Evolutionary conservation across 2,888 invertebrate species (phyloP), one percentile per base, ranked within the genome.

Genomic region (Amiota communis): DNA sequence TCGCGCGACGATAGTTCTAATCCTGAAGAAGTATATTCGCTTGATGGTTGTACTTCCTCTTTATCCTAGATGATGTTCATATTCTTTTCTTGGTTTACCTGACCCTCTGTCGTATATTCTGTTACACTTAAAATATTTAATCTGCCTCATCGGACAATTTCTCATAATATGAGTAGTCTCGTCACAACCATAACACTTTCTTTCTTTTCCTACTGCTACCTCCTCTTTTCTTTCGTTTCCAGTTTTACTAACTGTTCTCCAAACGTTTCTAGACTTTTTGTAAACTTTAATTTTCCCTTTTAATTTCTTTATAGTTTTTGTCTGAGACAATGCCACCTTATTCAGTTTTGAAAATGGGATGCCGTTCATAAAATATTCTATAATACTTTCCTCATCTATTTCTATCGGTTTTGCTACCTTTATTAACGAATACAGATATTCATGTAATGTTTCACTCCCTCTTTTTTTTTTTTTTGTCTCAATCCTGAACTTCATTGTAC

Each of bases 351-450:
- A 47, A 72, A 72, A 36, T 23, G 69, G 36, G n/a, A 69, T 53
- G 20, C 76, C 76, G 53, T 49, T 36, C 8, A 53, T 53, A 8
- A 53, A 53, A 53, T 53, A 53, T 12, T 12, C 53, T 8, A 53
- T 53, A 8, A 53, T 4, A 12, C 71, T 23, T 11, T 71, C 51
- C n/a, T 49, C 49, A 17, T 48, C 13, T 2, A 53, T 53, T 8
- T 53, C 13, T 13, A 56, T 68, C 12, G 56, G 61, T 9, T 20
- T 61, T 1, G 11, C 20, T 6, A 36, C 6, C 36, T 36, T 6
- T 0, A 36, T 6, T 36, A 36, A 36, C 6, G 36, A 2, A 36
- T 36, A 36, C 6, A 36, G 8, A 36, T 36, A 36, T 36, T 36
- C 8, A 0, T 36, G 36, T 6, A 36, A 36, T 6, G n/a, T n/a